Evolutionary conservation across 2,888 invertebrate species (phyloP), one percentile per base, ranked within the genome.

Genomic region (Polietes domitor): DNA sequence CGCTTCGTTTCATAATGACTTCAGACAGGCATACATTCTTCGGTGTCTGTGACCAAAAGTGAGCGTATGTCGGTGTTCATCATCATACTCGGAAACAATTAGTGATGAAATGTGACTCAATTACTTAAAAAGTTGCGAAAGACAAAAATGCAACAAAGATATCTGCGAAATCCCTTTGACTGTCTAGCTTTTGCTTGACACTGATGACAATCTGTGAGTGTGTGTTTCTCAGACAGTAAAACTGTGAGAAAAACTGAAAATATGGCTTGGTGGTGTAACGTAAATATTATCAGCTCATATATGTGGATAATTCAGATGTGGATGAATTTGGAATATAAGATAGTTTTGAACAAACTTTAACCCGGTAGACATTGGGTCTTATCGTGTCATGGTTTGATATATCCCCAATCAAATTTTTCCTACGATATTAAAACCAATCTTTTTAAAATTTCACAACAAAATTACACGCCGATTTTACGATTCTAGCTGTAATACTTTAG

Each of bases 41-140:
- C 24, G 68, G 41, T 43, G 68, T 68, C 43, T 43, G 68, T 43
- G 37, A 37, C n/a, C 15, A 28, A 65, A 37, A 19, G 37, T 19
- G 37, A 65, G 28, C 19, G 37, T 37, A 10, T 19, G 41, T 43
- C 41, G 1, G 43, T 53, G 53, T 10, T 17, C 55, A 28, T n/a
- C 5, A 28, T 58, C 28, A 9, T 73, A 80, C 41, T 77, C 53
- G 80, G 76, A 83, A 83, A 58, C 73, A 80, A 83, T 83, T 83
- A 80, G 21, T 61, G 58, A 68, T 73, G 79, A 75, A 76, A 80
- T 83, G 83, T 53, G 73, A 76, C 80, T 80, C 61, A 73, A 80
- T 83, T 83, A 77, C 71, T 58, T 58, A 0, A 24, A 47, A 19
- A 43, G 24, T 73, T 73, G 73, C 17, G 7, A 65, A 55, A 61